Evolutionary conservation across 2,797 vertebrate species (phyloP), one percentile per base, ranked within the genome.

Genomic region (Anguilla megastoma): DNA sequence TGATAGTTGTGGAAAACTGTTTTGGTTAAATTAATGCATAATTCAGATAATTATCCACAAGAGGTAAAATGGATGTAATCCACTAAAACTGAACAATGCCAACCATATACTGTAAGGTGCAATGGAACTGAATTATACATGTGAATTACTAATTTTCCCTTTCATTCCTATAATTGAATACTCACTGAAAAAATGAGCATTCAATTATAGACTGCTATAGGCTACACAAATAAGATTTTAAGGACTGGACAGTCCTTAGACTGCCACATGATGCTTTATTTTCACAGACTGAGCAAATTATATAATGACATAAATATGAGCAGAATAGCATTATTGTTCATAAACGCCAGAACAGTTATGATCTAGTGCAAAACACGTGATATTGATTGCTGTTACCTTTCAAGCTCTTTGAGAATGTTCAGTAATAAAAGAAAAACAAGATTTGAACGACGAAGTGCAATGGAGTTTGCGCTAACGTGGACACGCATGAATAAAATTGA

Each of bases 361-460:
- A 82, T 80, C 12, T 80, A 3, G 21, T 18, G 14, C 45, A 50
- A 48, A 82, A 5, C 21, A 21, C 8, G n/a, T 30, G 50, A 56
- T 30, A 84, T 84, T 30, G 27, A 84, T 54, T 84, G 52, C 14
- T 56, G 54, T 56, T 84, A 30, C 16, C 50, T n/a, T 52, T 83
- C 21, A 21, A 48, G 36, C n/a, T 52, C 3, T 9, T 14, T 14
- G 83, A 16, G 3, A 58, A 84, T 30, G 50, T 56, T 18, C 33
- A 18, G 71, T 76, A 69, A n/a, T n/a, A 76, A 36, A 14, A 79
- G 33, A 33, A 54, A 56, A 56, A 56, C 83, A 82, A 33, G 21
- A 82, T n/a, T 84, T 84, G 50, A 33, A 84, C n/a, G 41, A 80
- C 4, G 5, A 82, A 54, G n/a, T 84, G 56, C 10, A 84, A 33